Base-by-base conservation (phyloP, 92 coral and sea anemone species). In the Porites cylindrica region DNA sequence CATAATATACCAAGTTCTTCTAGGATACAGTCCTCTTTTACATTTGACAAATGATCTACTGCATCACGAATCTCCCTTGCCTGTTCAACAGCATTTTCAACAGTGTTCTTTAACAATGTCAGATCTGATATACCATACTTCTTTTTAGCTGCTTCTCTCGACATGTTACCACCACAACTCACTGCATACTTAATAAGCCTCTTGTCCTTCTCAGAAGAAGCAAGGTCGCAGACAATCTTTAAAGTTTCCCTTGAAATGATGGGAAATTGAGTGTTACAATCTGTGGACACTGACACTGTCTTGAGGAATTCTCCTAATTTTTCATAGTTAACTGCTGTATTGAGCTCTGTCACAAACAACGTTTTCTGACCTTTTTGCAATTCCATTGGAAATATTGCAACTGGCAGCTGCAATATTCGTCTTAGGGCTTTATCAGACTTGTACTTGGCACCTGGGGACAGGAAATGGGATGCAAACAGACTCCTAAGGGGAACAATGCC, bases 391-490 rank as follows among this genome's bases (percentile, higher is more conserved):
- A 92, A 75, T 13, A 92, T 83, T 38, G 79, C 92, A 58, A 92
- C 85, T 24, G 95, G 92, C 8, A 92, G 86, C 47, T 89, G 92
- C 95, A 92, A 88, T 29, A 89, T 66, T 26, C 88, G 88, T 47
- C 92, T 86, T 50, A 92, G 79, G 51, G 90, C 95, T 76, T 61
- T 83, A 56, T 72, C 80, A 29, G 80, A 83, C 24, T 74, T 60
- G 71, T 72, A 84, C 81, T 84, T 67, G 21, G 21, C 72, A 75
- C 64, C 72, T 70, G 80, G 80, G 75, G 68, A 50, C 76, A 88
- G 88, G 64, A 88, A 88, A 78, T 88, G 91, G 78, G 82, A 74
- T 74, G 26, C 59, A 76, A 88, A 82, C 20, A 82, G 83, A 66
- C 76, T 76, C 83, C 72, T 75, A 75, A 88, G 91, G 47, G 83